Conservation (phyloP, 2,888 invertebrate species). For the Erynnis tages region DNA sequence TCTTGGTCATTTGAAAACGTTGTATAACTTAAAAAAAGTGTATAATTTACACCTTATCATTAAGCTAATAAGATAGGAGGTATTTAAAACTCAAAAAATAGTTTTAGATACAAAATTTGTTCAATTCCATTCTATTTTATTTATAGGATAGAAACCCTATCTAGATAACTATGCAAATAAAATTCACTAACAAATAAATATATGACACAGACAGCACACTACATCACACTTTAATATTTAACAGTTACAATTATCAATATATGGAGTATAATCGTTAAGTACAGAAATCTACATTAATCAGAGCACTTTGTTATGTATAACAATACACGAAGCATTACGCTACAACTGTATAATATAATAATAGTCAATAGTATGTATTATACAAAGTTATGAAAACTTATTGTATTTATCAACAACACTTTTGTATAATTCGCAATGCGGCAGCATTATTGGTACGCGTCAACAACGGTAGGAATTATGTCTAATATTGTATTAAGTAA, state of each 20-base stretch:
- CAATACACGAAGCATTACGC: constrained; percentile 46
- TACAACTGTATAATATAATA: constrained; percentile 39
- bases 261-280: constrained; percentile 68
- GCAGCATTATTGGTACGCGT: constrained; percentile 39
- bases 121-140: constrained; percentile 2
- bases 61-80: neutral
- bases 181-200: neutral
- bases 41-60: too few relatives aligned
- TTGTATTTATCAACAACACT: constrained; percentile 47
- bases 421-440: constrained; percentile 39
- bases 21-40: neutral
- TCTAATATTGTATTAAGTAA: constrained; percentile 1
- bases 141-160: neutral
- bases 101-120: constrained; percentile 1
- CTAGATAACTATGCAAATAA: neutral
- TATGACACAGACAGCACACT: constrained; percentile 11
- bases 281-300: constrained; percentile 61
- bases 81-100: too few relatives aligned
- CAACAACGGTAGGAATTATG: constrained; percentile 10
- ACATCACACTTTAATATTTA: constrained; percentile 30
- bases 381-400: constrained; percentile 50
- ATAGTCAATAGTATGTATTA: constrained; percentile 31
- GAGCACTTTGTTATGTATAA: constrained; percentile 58
- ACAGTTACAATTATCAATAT: constrained; percentile 42
- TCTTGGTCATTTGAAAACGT: neutral